These are phyloP conservation scores for Blastomussa wellsi DNA, from an alignment of 92 coral and sea anemone species.

Conservation along the genomic window DNA sequence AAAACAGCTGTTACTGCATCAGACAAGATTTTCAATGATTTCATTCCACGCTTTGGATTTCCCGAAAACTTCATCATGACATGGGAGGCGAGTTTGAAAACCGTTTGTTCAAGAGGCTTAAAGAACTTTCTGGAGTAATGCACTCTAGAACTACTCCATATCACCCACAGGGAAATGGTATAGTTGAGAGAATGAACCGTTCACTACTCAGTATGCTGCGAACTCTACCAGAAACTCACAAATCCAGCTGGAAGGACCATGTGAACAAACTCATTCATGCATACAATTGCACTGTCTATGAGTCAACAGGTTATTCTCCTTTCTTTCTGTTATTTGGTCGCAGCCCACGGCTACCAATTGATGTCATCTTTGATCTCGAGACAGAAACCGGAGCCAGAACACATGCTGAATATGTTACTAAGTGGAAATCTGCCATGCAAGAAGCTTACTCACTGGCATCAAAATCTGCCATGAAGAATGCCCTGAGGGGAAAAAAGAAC, in stretches of 20 bases:
- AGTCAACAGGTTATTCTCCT: conserved; percentile 53
- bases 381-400: conserved; percentile 28
- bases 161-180: conserved; percentile 40
- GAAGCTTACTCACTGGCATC: conserved; percentile 47
- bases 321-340: conserved; percentile 51
- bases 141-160: conserved; percentile 49
- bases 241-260: conserved; percentile 61
- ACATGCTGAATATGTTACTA: conserved; percentile 42
- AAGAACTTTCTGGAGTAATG: conserved; percentile 41
- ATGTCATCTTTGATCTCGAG: conserved; percentile 32
- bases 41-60: neutral
- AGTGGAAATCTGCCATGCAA: conserved; percentile 47
- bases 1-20: neutral
- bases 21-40: neutral
- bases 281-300: conserved; percentile 53
- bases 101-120: conserved; percentile 38
- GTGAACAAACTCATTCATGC: conserved; percentile 55
- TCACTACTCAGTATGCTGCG: conserved; percentile 52
- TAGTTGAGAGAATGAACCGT: conserved; percentile 48
- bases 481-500: conserved; percentile 28
- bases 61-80: conserved; percentile 38
- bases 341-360: conserved; percentile 45
- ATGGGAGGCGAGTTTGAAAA: conserved; percentile 54
- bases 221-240: conserved; percentile 52
- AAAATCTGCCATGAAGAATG: conserved; percentile 28